A percentile compares a stretch with the other conserved stretches of the same genome.
Evolutionary conservation across 2,888 invertebrate species (phyloP).

Genomic region (Mayetiola destructor): DNA sequence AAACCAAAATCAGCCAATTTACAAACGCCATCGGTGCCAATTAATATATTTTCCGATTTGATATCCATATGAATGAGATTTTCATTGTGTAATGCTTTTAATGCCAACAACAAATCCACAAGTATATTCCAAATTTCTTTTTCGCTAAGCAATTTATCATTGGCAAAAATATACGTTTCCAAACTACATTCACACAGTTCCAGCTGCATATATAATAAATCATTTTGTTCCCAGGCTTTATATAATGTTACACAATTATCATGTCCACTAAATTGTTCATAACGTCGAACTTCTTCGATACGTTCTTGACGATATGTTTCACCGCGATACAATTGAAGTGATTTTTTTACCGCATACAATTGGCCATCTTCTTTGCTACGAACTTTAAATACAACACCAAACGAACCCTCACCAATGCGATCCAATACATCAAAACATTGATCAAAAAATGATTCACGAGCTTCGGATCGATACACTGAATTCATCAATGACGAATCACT

Average conservation of each 20-base stretch:
- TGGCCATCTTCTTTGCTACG: constrained; percentile 47
- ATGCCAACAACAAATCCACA: constrained; percentile 45
- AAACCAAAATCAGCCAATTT: constrained; percentile 66
- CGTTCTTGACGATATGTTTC: constrained; percentile 41
- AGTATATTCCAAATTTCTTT: constrained; percentile 49
- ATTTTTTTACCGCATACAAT: constrained; percentile 56
- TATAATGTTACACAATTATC: constrained; percentile 50
- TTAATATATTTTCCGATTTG: constrained; percentile 62
- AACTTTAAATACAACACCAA: constrained; percentile 59
- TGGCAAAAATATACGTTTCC: constrained; percentile 39
- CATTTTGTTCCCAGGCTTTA: constrained; percentile 59
- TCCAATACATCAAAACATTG: constrained; percentile 48
- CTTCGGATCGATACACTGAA: constrained; percentile 31
- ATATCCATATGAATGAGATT: constrained; percentile 60
- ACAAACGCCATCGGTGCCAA: constrained; percentile 46
- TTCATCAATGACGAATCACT: constrained; percentile 24
- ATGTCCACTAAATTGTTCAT: constrained; percentile 51
- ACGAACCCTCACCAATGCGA: constrained; percentile 57
- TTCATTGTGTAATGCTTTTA: constrained; percentile 51
- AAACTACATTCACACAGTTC: constrained; percentile 53
- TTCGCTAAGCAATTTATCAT: constrained; percentile 43
- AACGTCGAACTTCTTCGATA: constrained; percentile 50
- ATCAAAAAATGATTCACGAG: constrained; percentile 42
- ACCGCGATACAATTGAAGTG: constrained; percentile 44
- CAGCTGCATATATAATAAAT: constrained; percentile 51